Evolutionary conservation across 2,888 invertebrate genomes (phyloP).

Genomic region (Agrotis ipsilon): DNA sequence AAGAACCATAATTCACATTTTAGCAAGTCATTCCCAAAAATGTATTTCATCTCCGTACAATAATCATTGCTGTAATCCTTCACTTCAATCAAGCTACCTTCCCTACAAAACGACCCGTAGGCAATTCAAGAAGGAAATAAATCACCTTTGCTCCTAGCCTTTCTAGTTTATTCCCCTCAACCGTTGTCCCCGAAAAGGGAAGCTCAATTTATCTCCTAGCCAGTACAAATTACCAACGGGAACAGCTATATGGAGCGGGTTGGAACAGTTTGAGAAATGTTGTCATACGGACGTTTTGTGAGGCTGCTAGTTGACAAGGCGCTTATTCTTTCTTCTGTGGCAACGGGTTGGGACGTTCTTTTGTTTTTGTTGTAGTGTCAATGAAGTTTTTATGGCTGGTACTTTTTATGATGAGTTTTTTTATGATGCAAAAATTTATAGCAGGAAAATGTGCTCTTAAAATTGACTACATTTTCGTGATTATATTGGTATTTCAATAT

Average conservation of each 20-base stretch:
- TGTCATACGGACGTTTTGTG: slow-evolving; percentile 55
- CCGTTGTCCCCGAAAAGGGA: slow-evolving; percentile 63
- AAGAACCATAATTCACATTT: background rate
- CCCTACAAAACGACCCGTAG: slow-evolving; percentile 47
- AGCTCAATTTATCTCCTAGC: slow-evolving; percentile 65
- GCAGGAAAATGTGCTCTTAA: no score
- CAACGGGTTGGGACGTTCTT: slow-evolving; percentile 22
- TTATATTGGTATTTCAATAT: no score
- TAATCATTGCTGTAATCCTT: slow-evolving; percentile 49
- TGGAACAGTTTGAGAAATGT: slow-evolving; percentile 63
- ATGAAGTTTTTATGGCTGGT: background rate
- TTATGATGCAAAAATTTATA: background rate
- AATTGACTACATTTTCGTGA: no score
- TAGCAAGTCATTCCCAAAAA: slow-evolving; percentile 5
- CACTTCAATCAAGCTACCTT: slow-evolving; percentile 38
- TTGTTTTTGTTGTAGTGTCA: slow-evolving; percentile 15
- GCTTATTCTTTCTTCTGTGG: slow-evolving; percentile 45
- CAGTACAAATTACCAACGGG: slow-evolving; percentile 66
- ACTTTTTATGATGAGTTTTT: background rate
- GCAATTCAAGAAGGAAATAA: slow-evolving; percentile 61
- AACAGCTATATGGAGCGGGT: slow-evolving; percentile 51
- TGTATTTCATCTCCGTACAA: slow-evolving; percentile 27
- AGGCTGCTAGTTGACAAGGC: slow-evolving; percentile 48
- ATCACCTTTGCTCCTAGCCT: slow-evolving; percentile 60
- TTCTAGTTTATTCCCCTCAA: slow-evolving; percentile 63